Evolutionary conservation across 2,888 invertebrate species (phyloP).

Genomic region (Oscheius myriophilus): DNA sequence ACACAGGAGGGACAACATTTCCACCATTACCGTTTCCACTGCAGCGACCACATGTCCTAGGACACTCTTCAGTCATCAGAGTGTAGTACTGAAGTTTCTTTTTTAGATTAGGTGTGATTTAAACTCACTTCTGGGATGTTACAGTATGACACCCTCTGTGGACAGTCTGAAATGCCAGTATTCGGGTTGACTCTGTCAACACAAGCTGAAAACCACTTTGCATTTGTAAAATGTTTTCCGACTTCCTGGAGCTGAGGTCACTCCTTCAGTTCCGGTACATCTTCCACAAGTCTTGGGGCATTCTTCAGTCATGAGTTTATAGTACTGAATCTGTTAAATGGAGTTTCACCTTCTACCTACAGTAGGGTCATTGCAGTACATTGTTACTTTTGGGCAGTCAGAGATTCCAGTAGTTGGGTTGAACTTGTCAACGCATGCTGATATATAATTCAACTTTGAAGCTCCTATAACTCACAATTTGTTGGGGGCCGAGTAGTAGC

Average conservation of each 20-base stretch:
- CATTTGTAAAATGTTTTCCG: not conserved
- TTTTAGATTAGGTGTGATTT: not conserved
- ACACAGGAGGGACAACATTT: not conserved
- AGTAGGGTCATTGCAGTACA: no score
- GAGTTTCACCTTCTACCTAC: no score
- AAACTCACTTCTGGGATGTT: not conserved
- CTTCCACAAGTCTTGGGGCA: not conserved
- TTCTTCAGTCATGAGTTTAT: no score
- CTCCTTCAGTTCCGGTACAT: not conserved
- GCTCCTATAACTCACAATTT: no score
- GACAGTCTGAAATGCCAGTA: not conserved
- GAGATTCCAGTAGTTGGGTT: no score
- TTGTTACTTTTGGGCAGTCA: no score
- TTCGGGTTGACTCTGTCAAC: slow-evolving; percentile 8
- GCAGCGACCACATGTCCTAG: slow-evolving; percentile 5
- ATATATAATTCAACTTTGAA: no score
- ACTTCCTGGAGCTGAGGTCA: not conserved
- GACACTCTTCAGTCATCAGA: slow-evolving; percentile 14
- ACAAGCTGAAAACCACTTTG: not conserved
- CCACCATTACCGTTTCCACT: not conserved
- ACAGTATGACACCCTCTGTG: not conserved
- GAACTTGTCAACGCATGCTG: no score
- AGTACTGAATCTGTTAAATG: no score
- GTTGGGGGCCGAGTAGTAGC: no score
- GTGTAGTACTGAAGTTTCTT: slow-evolving; percentile 9